Base-by-base conservation (phyloP, 2,113 vertebrate species). In the Toxostoma redivivum region DNA sequence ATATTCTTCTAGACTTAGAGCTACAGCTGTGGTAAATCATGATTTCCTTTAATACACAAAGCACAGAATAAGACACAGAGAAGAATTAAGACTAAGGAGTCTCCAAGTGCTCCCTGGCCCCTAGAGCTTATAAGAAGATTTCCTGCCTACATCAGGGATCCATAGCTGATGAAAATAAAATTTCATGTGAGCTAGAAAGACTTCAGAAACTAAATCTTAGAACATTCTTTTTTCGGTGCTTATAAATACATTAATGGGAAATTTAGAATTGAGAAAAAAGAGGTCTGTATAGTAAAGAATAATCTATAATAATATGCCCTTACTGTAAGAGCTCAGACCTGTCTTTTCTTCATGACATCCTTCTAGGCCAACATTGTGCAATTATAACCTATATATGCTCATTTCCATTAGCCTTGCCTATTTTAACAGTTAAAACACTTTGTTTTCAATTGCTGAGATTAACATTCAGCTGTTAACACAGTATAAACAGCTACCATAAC, bases 351-450 rank as follows among this genome's bases (percentile, higher is more conserved):
- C 13, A 23, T 4, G 2, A 18, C 2, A 17, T 21, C 19, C 8
- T 51, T 65, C 66, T 12, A 76, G 7, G 6, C 5, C 2, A 31
- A 8, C 10, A 20, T 6, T 23, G 6, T n/a, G 1, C 8, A 65
- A 19, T 42, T 33, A 31, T 7, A 48, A 9, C 3, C 9, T 19
- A 2, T 3, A 24, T 1, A 74, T 9, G 3, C 7, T 37, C 0
- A 5, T 42, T 58, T 42, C 33, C 18, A 24, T 42, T 27, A 9
- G 16, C 3, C 3, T 69, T 31, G 4, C 1, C 8, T 76, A 61
- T 20, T 57, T 37, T 16, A 58, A 45, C 2, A 50, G 6, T 17
- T 9, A 35, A 2, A 80, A 16, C 11, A 38, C 7, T 48, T 83
- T 18, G 0, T 10, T 81, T 74, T 66, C 5, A 27, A 7, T 12